Base-by-base conservation (phyloP, 1,140 invertebrate species). In the Penaeus japonicus region DNA sequence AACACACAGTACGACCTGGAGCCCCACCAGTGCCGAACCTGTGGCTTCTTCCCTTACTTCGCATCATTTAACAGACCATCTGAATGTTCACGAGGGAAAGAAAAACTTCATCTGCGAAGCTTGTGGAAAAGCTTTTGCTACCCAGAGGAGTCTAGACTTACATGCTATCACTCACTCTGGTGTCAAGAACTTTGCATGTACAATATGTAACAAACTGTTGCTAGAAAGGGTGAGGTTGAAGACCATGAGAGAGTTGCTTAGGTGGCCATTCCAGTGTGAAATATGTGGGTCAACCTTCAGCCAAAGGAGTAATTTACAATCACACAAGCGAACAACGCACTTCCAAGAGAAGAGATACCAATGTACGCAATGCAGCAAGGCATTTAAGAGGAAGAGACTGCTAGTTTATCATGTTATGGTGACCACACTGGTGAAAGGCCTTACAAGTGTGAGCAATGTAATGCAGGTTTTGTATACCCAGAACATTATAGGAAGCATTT, bases 401-500 rank as follows among this genome's bases (percentile, higher is more conserved):
- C 92, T 97, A 12, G 95, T 97, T 92, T 97, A 97, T 92, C 96
- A 97, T 91, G 94, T 95, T 75, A 96, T 96, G 92, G 96, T 2
- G 94, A 94, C 0, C 96, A 97, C 92, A 96, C 95, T 0, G 96
- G 96, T 30, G 95, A 96, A 92, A 92, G 96, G 0, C 96, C 96
- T 1, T 95, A 95, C 82, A 95, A 95, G 91, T 97, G 96, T 91
- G 92, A 94, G 2, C 92, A 95, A 0, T 97, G 96, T 91, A 92
- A 94, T 57, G 95, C 96, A 2, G 95, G 95, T 0, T 97, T 97
- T 92, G 96, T 96, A 20, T 97, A 97, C 92, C 96, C 96, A 0
- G 96, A 96, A 91, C 96, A 97, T 91, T 96, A 95, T 91, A 96
- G 96, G 92, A 97, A 97, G 89, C 97, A 97, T 91, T 93, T 95